phyloP scores from a whole-genome alignment of 2,888 invertebrate genomes.

The Pseudolycoriella hygida region DNA sequence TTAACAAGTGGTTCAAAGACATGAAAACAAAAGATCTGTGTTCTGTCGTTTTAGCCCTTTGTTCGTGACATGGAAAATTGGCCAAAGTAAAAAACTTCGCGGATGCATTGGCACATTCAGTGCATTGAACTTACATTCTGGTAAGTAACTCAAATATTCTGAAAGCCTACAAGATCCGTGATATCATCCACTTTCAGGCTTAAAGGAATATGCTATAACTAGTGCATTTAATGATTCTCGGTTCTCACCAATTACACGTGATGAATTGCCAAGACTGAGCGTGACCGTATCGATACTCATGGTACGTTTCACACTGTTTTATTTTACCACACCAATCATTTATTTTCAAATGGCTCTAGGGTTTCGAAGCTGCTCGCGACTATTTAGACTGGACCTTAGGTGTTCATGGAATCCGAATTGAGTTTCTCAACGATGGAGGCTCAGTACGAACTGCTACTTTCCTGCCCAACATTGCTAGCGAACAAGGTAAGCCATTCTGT shows the following conservation, averaged over 20 bases:
- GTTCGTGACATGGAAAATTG: constrained; percentile 99
- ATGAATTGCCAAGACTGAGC: constrained; percentile 81
- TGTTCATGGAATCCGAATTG: constrained; percentile 93
- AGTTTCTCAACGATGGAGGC: constrained; percentile 87
- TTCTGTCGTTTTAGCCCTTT: constrained; percentile 51
- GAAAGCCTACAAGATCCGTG: too few species aligned
- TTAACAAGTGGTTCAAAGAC: neutral
- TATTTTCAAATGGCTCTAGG: constrained; percentile 17
- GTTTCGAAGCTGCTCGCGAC: constrained; percentile 91
- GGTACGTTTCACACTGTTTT: constrained; percentile 21
- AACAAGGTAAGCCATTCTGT: constrained; percentile 74
- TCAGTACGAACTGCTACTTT: constrained; percentile 94
- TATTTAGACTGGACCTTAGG: constrained; percentile 97
- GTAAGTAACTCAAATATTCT: constrained; percentile 28
- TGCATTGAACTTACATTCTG: constrained; percentile 86
- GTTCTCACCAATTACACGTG: constrained; percentile 84
- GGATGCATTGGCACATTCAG: constrained; percentile 99
- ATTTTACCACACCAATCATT: too few species aligned
- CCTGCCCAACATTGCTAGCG: constrained; percentile 92
- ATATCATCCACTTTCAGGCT: constrained; percentile 43
- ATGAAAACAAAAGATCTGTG: neutral
- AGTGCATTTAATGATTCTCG: constrained; percentile 97
- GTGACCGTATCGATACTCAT: constrained; percentile 93
- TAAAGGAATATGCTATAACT: constrained; percentile 92
- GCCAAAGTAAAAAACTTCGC: constrained; percentile 81